Conservation (phyloP, 2,113 vertebrate genomes). For the Anolis carolinensis region DNA sequence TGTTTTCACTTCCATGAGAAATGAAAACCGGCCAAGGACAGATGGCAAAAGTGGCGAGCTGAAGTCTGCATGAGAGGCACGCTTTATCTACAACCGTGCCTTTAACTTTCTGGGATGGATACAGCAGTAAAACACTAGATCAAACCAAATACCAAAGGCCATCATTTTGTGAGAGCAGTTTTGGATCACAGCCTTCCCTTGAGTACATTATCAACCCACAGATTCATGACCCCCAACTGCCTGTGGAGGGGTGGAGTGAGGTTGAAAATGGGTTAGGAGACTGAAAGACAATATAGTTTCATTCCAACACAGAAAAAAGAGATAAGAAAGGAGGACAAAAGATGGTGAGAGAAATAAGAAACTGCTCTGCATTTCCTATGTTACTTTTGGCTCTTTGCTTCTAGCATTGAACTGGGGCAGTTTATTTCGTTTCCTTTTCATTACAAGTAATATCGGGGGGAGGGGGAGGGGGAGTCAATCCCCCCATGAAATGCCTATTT, state of each 20-base stretch:
- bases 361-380: neutral
- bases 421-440: neutral
- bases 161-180: neutral
- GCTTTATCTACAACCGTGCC: neutral
- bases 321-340: neutral
- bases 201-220: neutral
- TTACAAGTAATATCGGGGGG: neutral
- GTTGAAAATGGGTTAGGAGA: neutral
- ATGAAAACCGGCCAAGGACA: neutral
- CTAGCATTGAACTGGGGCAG: neutral
- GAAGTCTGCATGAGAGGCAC: constrained; percentile 13
- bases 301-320: neutral
- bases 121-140: neutral
- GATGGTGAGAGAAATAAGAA: neutral
- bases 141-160: neutral
- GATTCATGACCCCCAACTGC: neutral
- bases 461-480: no score
- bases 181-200: neutral
- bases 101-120: constrained; percentile 20
- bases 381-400: neutral
- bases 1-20: constrained; percentile 36
- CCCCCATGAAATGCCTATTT: neutral
- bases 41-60: neutral
- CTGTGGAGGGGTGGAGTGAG: neutral
- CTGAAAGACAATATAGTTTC: neutral